Conservation (phyloP, 2,888 invertebrate genomes). For the Dynastes maya region DNA sequence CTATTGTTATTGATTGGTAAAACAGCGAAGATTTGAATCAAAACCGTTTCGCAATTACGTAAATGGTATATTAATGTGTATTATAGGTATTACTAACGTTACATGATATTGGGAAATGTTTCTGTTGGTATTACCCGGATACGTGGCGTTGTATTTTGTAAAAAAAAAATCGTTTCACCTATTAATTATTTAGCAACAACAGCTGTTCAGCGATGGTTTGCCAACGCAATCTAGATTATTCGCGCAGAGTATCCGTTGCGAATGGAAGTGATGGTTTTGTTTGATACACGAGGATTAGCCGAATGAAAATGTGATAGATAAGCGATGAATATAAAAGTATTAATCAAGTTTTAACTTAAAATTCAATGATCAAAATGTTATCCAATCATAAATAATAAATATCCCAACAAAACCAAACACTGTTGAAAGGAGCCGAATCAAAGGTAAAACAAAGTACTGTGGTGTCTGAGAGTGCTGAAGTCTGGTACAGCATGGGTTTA, state of each 20-base stretch:
- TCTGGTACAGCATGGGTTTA: no score
- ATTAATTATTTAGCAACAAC: constrained; percentile 42
- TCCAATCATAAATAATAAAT: no score
- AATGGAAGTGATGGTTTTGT: neutral
- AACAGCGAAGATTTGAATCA: neutral
- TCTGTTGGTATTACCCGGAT: constrained; percentile 12
- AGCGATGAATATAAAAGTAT: no score
- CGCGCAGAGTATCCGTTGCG: neutral
- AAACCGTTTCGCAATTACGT: constrained; percentile 6
- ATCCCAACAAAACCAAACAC: no score
- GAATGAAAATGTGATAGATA: neutral
- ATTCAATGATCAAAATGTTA: no score
- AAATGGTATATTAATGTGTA: neutral
- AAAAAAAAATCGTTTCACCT: constrained; percentile 33
- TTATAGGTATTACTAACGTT: neutral
- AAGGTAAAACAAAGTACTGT: no score
- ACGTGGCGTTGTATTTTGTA: constrained; percentile 5
- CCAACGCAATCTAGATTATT: neutral
- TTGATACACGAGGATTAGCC: neutral
- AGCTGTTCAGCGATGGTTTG: constrained; percentile 32
- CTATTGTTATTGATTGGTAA: no score
- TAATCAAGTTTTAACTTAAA: no score
- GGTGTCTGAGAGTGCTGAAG: no score
- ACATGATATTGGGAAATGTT: constrained; percentile 19
- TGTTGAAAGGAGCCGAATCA: no score